phyloP scores from a whole-genome alignment of 2,113 vertebrate species.

The Atractosteus spatula region DNA sequence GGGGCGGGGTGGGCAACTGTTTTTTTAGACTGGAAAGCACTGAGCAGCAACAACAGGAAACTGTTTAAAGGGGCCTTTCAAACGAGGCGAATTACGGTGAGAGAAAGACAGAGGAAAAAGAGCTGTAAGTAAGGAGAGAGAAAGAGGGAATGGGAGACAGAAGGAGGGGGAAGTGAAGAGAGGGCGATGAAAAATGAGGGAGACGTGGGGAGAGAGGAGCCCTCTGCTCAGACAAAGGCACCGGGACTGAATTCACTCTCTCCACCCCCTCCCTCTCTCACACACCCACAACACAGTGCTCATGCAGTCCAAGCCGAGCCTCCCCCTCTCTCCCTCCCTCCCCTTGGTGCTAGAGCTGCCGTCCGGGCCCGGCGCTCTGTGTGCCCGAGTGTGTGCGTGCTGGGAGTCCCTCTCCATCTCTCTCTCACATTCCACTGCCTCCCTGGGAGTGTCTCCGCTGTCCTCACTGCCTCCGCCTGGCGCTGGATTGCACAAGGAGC shows the following conservation, averaged over 20 bases:
- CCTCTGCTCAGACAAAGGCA: neutral
- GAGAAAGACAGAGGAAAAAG: slow-evolving; percentile 29
- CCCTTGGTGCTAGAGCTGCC: slow-evolving; percentile 42
- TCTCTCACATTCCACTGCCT: neutral
- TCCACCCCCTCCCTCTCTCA: slow-evolving; percentile 39
- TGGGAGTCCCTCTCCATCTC: neutral
- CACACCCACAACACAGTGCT: slow-evolving; percentile 36
- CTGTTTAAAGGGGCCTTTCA: slow-evolving; percentile 6
- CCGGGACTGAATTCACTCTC: slow-evolving; percentile 32
- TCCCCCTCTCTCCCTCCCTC: slow-evolving; percentile 29
- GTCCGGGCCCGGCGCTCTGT: slow-evolving; percentile 7
- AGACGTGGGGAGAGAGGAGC: slow-evolving; percentile 25
- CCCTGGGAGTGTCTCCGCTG: too few relatives aligned
- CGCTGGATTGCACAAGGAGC: too few relatives aligned
- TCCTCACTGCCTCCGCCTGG: too few relatives aligned
- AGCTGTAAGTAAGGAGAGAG: slow-evolving; percentile 19
- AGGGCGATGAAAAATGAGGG: slow-evolving; percentile 32
- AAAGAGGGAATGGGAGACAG: slow-evolving; percentile 20
- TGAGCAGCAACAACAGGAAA: slow-evolving; percentile 9
- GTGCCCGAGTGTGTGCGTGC: neutral
- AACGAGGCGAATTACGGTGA: slow-evolving; percentile 20
- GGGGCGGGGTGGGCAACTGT: neutral
- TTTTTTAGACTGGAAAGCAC: slow-evolving; percentile 5
- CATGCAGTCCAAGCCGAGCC: slow-evolving; percentile 47
- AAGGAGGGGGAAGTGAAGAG: slow-evolving; percentile 21